A percentile compares a stretch with the other conserved stretches of the same genome.
phyloP scores from a whole-genome alignment of 2,888 invertebrate species.

The Pachymerium ferrugineum region DNA sequence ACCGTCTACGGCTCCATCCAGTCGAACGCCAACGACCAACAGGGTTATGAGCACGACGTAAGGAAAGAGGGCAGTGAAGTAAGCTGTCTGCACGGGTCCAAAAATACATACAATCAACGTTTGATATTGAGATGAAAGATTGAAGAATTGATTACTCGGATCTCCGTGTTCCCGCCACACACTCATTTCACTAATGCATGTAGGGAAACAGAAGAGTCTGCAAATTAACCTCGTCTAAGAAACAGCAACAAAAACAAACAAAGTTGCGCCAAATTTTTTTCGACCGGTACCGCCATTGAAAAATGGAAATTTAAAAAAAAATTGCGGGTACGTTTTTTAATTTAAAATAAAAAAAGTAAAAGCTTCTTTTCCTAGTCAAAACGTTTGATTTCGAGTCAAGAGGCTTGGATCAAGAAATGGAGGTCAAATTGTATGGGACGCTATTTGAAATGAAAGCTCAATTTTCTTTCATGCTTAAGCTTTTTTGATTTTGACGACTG shows the following conservation, averaged over 20 bases:
- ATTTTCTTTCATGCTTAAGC: too few relatives aligned
- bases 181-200: slow-evolving; percentile 19
- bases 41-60: slow-evolving; percentile 70
- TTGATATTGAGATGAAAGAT: not conserved
- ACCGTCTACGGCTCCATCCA: slow-evolving; percentile 68
- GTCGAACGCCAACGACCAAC: slow-evolving; percentile 59
- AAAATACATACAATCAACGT: not conserved
- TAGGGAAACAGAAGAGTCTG: slow-evolving; percentile 9
- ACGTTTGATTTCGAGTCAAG: too few relatives aligned
- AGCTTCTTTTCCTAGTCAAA: too few relatives aligned
- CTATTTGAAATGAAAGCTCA: too few relatives aligned
- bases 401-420: too few relatives aligned
- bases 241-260: slow-evolving; percentile 10
- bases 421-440: too few relatives aligned
- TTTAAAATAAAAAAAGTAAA: too few relatives aligned
- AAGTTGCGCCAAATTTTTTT: not conserved
- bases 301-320: not conserved
- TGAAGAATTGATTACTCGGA: not conserved
- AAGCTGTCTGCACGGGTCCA: slow-evolving; percentile 55
- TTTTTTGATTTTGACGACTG: too few relatives aligned
- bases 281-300: not conserved
- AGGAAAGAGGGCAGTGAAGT: slow-evolving; percentile 83
- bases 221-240: slow-evolving; percentile 15
- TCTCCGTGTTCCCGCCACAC: slow-evolving; percentile 16
- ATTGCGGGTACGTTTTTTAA: too few relatives aligned